Base-by-base conservation (phyloP, 2,113 vertebrate species). In the Actenoides lindsayi region DNA sequence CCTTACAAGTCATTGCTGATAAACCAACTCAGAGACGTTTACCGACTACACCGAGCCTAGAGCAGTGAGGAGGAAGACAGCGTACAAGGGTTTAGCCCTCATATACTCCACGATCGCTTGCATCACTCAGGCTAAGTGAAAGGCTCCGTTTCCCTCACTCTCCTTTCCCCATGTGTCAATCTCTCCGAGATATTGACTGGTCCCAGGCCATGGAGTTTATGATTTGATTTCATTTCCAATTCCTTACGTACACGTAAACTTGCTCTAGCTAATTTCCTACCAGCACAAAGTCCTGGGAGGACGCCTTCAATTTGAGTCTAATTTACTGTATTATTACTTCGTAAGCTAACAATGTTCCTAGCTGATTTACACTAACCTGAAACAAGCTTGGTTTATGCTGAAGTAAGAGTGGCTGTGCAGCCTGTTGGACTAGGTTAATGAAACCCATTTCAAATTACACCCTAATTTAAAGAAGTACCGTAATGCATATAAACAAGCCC, bases 291-390 rank as follows among this genome's bases (percentile, higher is more conserved):
- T 83, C 90, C 87, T 64, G 42, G 5, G 79, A 97, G 87, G 81
- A 54, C 5, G 9, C 42, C 71, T 89, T 83, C 73, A 87, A 75
- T 91, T 94, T 90, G 60, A 37, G 62, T 16, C 64, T 74, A 75
- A 88, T 94, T 94, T 93, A 96, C 88, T 81, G 85, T 83, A 94
- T 94, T 94, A 96, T 89, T 90, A 83, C 86, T 86, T 83, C 74
- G 88, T 83, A 96, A 90, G 10, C 44, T 92, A 94, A 88, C 87
- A 79, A 6, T 86, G 59, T 92, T 94, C 88, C 62, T 80, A 91
- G 59, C 42, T 94, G 87, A 90, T 94, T 94, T 91, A 75, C 65
- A 87, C 51, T 89, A 81, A 89, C 65, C 8, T 73, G 88, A 96
- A 95, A 91, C 67, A 94, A 95, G 83, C 60, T 88, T 39, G 13